Evolutionary conservation across 1,140 invertebrate species (phyloP).

Genomic region (Druon quercuslanigerum): DNA sequence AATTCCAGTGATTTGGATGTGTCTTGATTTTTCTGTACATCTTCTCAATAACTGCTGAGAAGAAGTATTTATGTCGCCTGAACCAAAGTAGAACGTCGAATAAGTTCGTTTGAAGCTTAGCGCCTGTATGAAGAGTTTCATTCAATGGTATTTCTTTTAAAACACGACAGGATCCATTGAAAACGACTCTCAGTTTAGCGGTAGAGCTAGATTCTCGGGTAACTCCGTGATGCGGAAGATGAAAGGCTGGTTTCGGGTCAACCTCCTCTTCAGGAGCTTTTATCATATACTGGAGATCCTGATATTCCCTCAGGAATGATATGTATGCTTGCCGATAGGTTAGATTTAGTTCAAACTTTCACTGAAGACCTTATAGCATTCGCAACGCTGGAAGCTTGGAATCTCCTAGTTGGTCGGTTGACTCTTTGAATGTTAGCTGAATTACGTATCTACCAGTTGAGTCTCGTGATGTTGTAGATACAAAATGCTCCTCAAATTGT

Average conservation of each 20-base stretch:
- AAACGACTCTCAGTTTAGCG: slow-evolving; percentile 8
- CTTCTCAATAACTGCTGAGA: neutral
- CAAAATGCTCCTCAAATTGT: no score
- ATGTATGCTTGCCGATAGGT: no score
- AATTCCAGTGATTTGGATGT: neutral
- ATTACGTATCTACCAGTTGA: no score
- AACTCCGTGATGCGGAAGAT: slow-evolving; percentile 12
- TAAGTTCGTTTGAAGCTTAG: slow-evolving; percentile 15
- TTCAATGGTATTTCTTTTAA: neutral
- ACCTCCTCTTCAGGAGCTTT: no score
- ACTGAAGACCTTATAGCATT: no score
- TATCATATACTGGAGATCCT: no score
- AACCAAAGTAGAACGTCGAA: neutral
- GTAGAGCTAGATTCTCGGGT: neutral
- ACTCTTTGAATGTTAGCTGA: no score
- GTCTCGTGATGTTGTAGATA: no score
- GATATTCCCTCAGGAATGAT: no score
- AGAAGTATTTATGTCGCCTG: neutral
- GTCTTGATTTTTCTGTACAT: neutral
- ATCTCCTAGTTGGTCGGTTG: no score
- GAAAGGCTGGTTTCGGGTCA: neutral
- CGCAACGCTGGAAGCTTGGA: no score
- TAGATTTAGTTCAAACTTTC: no score
- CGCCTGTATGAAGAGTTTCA: neutral
- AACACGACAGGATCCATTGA: neutral